A percentile compares a stretch with the other conserved stretches of the same genome.
These are phyloP conservation scores for Tiliacea aurago DNA, from an alignment of 2,888 invertebrate species.

Conservation along the genomic window DNA sequence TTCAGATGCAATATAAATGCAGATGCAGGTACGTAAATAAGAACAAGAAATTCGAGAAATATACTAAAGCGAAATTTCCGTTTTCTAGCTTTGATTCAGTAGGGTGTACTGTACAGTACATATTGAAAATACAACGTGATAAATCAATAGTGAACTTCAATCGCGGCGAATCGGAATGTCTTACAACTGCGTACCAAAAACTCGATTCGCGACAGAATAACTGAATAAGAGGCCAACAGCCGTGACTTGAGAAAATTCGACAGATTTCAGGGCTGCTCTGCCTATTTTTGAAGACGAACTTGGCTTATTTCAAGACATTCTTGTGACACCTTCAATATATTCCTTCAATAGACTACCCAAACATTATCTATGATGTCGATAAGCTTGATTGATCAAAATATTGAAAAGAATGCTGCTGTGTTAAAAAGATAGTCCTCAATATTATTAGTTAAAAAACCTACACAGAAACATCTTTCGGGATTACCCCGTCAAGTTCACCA, in stretches of 20 bases:
- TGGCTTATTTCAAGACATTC: not conserved
- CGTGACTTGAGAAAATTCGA: conserved; percentile 81
- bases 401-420: too few species aligned
- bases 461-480: conserved; percentile 7
- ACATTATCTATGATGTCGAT: not conserved
- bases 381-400: not conserved
- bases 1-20: conserved; percentile 61
- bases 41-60: conserved; percentile 45
- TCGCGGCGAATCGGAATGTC: conserved; percentile 73
- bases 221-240: conserved; percentile 79
- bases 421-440: not conserved
- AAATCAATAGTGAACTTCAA: conserved; percentile 75
- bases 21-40: conserved; percentile 55
- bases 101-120: conserved; percentile 22
- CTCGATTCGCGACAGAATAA: conserved; percentile 80
- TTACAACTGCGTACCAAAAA: conserved; percentile 84
- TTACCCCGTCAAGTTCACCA: conserved; percentile 8
- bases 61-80: conserved; percentile 41
- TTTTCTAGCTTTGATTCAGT: conserved; percentile 54
- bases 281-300: not conserved
- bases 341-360: not conserved
- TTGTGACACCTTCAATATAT: not conserved
- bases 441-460: not conserved
- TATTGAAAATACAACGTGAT: conserved; percentile 64
- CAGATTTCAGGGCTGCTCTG: conserved; percentile 68